These are phyloP conservation scores for Raphicerus campestris DNA, from an alignment of 2,113 vertebrate species.

Conservation along the genomic window DNA sequence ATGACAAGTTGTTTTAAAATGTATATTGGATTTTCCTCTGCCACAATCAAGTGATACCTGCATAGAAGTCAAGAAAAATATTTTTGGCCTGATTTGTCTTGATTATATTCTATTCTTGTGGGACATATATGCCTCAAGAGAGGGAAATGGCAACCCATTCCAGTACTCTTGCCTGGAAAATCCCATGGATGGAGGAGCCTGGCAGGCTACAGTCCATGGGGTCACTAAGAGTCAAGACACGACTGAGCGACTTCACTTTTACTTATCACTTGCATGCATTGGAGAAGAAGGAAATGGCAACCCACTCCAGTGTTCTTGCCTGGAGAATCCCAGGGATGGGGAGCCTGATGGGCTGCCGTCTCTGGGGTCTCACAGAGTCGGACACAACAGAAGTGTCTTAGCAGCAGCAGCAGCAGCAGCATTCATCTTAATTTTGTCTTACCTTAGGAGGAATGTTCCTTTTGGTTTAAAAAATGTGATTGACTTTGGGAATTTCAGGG, in stretches of 20 bases:
- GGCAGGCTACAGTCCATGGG: not conserved
- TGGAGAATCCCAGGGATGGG: not conserved
- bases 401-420: not conserved
- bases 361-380: not conserved
- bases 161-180: not conserved
- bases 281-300: not conserved
- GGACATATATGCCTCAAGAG: not conserved
- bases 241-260: not conserved
- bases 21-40: not conserved
- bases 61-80: not conserved
- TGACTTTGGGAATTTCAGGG: conserved; percentile 37
- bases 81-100: conserved; percentile 8
- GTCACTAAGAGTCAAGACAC: not conserved
- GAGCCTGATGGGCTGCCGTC: not conserved
- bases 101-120: conserved; percentile 20
- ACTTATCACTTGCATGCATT: not conserved
- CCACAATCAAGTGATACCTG: not conserved
- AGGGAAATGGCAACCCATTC: not conserved
- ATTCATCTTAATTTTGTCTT: conserved; percentile 40
- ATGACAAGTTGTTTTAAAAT: conserved; percentile 34
- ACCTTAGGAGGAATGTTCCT: not conserved
- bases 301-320: not conserved
- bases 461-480: conserved; percentile 35
- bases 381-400: not conserved
- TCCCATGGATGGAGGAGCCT: not conserved